Base-by-base conservation (phyloP, 2,113 vertebrate species). In the Canis aureus region DNA sequence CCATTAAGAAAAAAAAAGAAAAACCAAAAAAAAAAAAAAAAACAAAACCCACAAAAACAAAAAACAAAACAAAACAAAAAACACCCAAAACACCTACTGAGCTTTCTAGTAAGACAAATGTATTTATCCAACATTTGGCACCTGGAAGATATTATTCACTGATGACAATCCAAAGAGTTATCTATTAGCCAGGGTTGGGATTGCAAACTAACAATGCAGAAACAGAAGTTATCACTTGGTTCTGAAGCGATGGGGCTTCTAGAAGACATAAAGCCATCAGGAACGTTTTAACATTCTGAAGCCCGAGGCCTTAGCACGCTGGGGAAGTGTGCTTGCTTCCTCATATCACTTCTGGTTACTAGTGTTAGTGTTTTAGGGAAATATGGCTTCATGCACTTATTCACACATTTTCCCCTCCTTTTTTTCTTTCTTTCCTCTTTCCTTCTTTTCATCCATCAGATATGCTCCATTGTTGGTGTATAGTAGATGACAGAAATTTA, bases 81-180 rank as follows among this genome's bases (percentile, higher is more conserved):
- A 5, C 43, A 43, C 43, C 43, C 43, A 69, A 69, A 69, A 69
- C 2, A 43, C 62, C 62, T 71, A 78, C 20, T 66, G 91, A 94
- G 85, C 69, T 95, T 96, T 94, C 91, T 92, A 91, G 88, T 60
- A 96, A 96, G 97, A 96, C 64, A 95, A 73, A 97, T 96, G 88
- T 87, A 92, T 89, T 94, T 95, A 78, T 86, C 51, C 66, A 89
- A 57, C 49, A 35, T 60, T 94, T 8, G 10, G 92, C 95, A 97
- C 88, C 97, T 98, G 97, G 97, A 97, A 97, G 97, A 90, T 90
- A 95, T 97, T 95, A 95, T 43, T 95, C 76, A 66, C 15, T 53
- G 76, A 64, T 90, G 98, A 95, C 96, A 96, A 27, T 76, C 38
- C 27, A 4, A 25, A 51, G 89, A 71, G 80, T 88, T 97, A 66